Base-by-base conservation (phyloP, 2,113 vertebrate species). In the Numenius arquata region DNA sequence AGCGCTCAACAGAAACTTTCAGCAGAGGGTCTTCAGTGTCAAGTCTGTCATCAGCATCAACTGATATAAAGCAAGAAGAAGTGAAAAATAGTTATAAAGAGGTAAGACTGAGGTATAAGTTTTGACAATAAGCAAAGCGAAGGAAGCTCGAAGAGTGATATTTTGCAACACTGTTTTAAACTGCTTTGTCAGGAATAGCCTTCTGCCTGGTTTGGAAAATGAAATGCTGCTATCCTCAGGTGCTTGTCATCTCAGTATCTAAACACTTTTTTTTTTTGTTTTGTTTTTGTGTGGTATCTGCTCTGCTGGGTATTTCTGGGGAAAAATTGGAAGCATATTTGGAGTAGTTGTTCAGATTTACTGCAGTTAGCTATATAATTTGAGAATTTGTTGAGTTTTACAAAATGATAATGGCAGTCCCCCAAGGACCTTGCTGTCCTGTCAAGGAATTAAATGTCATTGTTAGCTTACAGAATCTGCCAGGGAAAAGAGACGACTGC, bases 1-100 rank as follows among this genome's bases (percentile, higher is more conserved):
- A 96, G 83, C 78, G 62, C 29, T 98, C 98, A 9, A 6, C 89
- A 47, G 98, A 99, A 84, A 98, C 98, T 94, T 97, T 98, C 97
- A 99, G 99, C 95, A 98, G 98, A 26, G 98, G 97, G 25, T 99
- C 99, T 14, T 99, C 99, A 26, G 53, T 98, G 76, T 99, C 99
- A 91, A 99, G 99, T 96, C 97, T 98, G 9, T 99, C 98, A 25
- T 99, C 99, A 7, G 30, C 96, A 68, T 97, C 97, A 22, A 93
- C 95, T 5, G 98, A 99, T 80, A 77, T 66, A 70, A 98, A 91
- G 89, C 98, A 97, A 32, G 99, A 99, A 38, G 96, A 95, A n/a
- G 94, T 98, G 7, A 97, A 97, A 71, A 98, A 97, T n/a, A 98
- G 94, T 67, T 98, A 98, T 59, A 98, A 98, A 97, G 99, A 99